Percentiles rank a stretch among this genome's conserved stretches.
Conservation (phyloP, 1,140 invertebrate genomes). For the Arctopsyche grandis region DNA sequence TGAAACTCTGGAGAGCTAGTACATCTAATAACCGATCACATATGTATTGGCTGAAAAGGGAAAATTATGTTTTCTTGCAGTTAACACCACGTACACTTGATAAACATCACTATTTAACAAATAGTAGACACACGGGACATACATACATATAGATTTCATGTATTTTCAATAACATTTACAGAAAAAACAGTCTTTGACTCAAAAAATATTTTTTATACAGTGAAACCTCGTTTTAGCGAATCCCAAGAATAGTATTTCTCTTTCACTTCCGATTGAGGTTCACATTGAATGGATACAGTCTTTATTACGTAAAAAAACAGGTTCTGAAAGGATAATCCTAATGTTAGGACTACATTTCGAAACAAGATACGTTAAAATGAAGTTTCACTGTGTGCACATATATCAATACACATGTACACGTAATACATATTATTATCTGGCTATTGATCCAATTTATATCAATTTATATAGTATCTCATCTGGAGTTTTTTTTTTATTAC, state of each 20-base stretch:
- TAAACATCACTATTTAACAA: constrained; percentile 19
- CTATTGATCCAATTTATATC: constrained; percentile 53
- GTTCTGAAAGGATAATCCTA: too few species aligned
- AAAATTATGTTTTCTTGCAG: background rate
- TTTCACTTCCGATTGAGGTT: background rate
- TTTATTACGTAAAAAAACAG: too few species aligned
- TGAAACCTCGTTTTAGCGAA: constrained; percentile 19
- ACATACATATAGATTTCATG: constrained; percentile 41
- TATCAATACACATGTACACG: constrained; percentile 13
- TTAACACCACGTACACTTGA: background rate
- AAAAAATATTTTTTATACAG: constrained; percentile 49
- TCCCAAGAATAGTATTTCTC: background rate
- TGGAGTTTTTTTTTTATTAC: constrained; percentile 38
- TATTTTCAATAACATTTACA: constrained; percentile 53
- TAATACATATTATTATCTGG: constrained; percentile 40
- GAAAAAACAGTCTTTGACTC: constrained; percentile 56
- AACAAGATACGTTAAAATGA: background rate
- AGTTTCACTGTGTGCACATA: background rate
- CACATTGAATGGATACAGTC: too few species aligned
- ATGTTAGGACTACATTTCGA: too few species aligned
- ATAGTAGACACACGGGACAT: constrained; percentile 27
- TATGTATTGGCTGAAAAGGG: constrained; percentile 3
- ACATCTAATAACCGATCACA: constrained; percentile 3
- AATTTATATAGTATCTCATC: constrained; percentile 41
- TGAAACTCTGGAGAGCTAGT: constrained; percentile 1